phyloP scores from a whole-genome alignment of 2,888 invertebrate genomes.

The Tetramorium bicarinatum region DNA sequence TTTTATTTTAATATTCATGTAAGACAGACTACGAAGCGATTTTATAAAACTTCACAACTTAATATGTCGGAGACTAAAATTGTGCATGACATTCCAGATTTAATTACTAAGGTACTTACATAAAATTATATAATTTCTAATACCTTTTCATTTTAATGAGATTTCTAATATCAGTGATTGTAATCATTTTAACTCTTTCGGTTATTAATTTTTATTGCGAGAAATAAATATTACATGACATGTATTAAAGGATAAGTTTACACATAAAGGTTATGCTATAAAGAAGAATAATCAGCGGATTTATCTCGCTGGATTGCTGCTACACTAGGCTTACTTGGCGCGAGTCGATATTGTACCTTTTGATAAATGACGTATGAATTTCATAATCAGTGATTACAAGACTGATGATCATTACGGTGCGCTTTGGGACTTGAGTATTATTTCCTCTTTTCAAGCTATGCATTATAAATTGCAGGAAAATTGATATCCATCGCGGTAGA shows the following conservation, averaged over 20 bases:
- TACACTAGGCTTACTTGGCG: neutral
- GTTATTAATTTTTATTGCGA: neutral
- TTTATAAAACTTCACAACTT: neutral
- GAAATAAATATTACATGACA: neutral
- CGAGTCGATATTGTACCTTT: neutral
- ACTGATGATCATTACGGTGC: slow-evolving; percentile 25
- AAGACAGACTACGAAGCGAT: neutral
- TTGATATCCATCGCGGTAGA: slow-evolving; percentile 11
- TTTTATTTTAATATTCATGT: neutral
- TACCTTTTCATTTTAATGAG: neutral
- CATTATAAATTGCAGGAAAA: slow-evolving; percentile 28
- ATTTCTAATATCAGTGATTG: neutral
- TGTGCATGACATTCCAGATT: neutral
- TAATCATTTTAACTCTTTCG: neutral
- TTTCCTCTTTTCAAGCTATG: slow-evolving; percentile 18
- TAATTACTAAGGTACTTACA: neutral
- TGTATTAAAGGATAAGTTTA: slow-evolving; percentile 10
- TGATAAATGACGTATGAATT: slow-evolving; percentile 38
- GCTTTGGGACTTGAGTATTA: slow-evolving; percentile 21
- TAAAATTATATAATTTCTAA: neutral
- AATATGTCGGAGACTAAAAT: neutral
- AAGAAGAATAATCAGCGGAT: slow-evolving; percentile 4
- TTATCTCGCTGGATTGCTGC: neutral
- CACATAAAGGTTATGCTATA: neutral
- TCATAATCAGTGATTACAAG: slow-evolving; percentile 34